Percentiles rank a stretch among this genome's conserved stretches.
These are phyloP conservation scores for Danaus plexippus DNA, from an alignment of 1,140 invertebrate species.

Conservation along the genomic window DNA sequence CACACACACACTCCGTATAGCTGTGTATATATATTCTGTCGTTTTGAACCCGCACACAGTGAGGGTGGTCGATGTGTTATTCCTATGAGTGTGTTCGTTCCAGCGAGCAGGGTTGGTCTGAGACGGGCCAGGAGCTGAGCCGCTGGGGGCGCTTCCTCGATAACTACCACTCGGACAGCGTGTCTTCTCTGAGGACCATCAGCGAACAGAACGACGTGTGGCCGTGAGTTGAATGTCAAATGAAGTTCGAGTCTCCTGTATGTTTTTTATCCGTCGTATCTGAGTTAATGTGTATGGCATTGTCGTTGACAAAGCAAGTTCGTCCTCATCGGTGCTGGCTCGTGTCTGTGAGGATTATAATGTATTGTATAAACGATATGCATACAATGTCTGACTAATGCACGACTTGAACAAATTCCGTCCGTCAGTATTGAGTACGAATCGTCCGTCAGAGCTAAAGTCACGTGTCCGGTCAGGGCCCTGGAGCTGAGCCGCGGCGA, in stretches of 20 bases:
- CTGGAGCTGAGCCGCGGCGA: constrained; percentile 45
- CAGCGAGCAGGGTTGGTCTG: constrained; percentile 49
- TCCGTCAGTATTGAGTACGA: not conserved
- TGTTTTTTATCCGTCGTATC: no score
- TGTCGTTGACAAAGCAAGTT: no score
- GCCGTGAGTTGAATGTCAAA: constrained; percentile 31
- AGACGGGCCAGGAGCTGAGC: constrained; percentile 46
- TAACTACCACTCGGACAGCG: constrained; percentile 46
- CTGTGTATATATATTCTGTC: no score
- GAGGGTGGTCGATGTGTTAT: not conserved
- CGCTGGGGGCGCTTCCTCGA: constrained; percentile 61
- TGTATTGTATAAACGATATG: no score
- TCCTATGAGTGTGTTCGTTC: not conserved
- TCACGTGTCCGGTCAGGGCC: constrained; percentile 23
- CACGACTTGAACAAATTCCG: not conserved
- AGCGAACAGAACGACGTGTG: constrained; percentile 30
- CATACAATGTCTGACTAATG: no score
- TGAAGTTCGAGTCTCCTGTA: no score
- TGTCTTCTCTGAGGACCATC: constrained; percentile 26
- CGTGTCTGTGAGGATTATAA: no score
- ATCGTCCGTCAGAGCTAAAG: no score
- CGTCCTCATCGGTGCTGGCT: no score
- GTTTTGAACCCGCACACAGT: no score
- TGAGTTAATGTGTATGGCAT: no score
- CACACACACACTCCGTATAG: no score